phyloP scores from a whole-genome alignment of 2,888 invertebrate species.

The Leptinotarsa peninsularis region DNA sequence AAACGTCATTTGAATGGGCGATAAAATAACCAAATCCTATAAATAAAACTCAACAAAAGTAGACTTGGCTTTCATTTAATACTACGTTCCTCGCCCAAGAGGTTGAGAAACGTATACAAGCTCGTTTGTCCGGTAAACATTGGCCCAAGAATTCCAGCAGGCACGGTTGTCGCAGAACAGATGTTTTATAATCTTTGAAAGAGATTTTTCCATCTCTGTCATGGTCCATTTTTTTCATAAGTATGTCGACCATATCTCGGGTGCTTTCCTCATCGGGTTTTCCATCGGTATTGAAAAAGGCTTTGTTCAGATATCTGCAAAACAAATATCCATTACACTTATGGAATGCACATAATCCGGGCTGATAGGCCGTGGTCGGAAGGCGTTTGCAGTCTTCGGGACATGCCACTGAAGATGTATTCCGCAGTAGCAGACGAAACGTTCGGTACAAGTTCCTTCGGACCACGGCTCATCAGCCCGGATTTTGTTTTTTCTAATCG shows the following conservation, averaged over 20 bases:
- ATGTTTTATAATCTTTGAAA: conserved; percentile 73
- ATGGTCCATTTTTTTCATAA: conserved; percentile 78
- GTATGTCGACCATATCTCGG: conserved; percentile 79
- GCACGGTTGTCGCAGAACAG: conserved; percentile 73
- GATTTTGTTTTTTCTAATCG: too few species aligned
- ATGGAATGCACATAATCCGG: too few species aligned
- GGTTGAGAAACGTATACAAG: background rate
- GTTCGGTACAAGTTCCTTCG: too few species aligned
- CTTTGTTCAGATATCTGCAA: conserved; percentile 69
- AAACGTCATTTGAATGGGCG: background rate
- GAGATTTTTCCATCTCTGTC: conserved; percentile 81
- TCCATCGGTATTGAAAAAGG: conserved; percentile 71
- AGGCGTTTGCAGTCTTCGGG: too few species aligned
- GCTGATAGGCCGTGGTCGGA: too few species aligned
- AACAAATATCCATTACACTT: background rate
- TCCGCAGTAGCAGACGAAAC: too few species aligned
- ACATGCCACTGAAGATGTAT: too few species aligned
- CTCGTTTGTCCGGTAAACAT: conserved; percentile 71
- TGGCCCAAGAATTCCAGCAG: conserved; percentile 79
- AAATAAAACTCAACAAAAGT: background rate
- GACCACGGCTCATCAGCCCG: too few species aligned
- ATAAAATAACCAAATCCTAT: background rate
- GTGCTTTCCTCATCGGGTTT: conserved; percentile 82
- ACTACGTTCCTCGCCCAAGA: background rate
- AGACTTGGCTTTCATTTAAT: background rate